Evolutionary conservation across 2,888 invertebrate species (phyloP).

Genomic region (Lochmaea capreae): DNA sequence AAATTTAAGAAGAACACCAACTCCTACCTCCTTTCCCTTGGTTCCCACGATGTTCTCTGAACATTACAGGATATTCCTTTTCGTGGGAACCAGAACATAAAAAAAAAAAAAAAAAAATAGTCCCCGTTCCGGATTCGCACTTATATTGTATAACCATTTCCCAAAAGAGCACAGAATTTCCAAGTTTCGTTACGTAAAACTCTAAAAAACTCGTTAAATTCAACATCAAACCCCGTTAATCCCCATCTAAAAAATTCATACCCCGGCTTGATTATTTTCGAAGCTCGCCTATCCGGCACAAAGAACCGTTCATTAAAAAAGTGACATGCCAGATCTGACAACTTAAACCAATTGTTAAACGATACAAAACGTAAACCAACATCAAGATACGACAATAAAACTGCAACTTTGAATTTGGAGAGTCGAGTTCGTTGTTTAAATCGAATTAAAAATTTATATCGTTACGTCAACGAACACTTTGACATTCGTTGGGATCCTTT

Average conservation of each 20-base stretch:
- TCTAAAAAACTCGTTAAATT: conserved; percentile 26
- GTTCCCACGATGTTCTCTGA: no score
- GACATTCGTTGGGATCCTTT: conserved; percentile 59
- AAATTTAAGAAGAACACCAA: no score
- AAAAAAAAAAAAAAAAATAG: no score
- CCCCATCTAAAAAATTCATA: conserved; percentile 38
- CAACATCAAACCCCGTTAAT: conserved; percentile 19
- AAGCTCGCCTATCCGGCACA: conserved; percentile 25
- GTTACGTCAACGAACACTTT: conserved; percentile 55
- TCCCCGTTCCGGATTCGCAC: no score
- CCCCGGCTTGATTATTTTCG: conserved; percentile 39
- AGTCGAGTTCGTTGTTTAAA: conserved; percentile 60
- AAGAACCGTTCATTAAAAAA: conserved; percentile 58
- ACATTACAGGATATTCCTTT: no score
- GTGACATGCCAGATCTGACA: conserved; percentile 59
- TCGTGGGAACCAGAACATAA: no score
- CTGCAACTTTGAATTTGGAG: conserved; percentile 56
- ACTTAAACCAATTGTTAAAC: conserved; percentile 63
- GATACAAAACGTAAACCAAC: conserved; percentile 52
- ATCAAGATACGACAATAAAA: conserved; percentile 57
- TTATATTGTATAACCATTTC: no score
- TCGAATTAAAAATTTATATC: conserved; percentile 66
- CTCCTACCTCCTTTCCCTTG: no score
- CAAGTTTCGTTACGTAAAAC: background rate
- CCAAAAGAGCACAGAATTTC: background rate